Evolutionary conservation across 2,888 invertebrate species (phyloP).

Genomic region (Alitta virens): DNA sequence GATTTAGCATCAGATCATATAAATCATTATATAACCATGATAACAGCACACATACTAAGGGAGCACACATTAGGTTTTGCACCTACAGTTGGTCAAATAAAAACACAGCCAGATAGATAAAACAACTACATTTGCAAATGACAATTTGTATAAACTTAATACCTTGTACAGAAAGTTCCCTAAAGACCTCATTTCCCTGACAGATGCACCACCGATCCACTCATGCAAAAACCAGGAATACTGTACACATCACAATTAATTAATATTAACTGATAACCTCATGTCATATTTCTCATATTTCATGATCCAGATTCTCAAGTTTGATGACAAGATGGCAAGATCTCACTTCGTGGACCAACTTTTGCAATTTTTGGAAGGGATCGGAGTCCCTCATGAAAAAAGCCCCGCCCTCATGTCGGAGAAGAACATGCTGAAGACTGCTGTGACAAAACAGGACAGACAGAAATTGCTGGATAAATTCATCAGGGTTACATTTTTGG

Average conservation of each 20-base stretch:
- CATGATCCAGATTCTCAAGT: conserved; percentile 56
- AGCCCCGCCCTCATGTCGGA: conserved; percentile 27
- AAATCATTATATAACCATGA: too few relatives aligned
- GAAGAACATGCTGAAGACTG: conserved; percentile 46
- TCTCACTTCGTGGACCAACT: conserved; percentile 55
- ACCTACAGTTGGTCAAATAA: too few relatives aligned
- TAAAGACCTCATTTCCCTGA: too few relatives aligned
- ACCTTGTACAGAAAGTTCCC: too few relatives aligned
- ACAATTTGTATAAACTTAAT: too few relatives aligned
- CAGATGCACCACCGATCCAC: too few relatives aligned
- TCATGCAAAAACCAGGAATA: too few relatives aligned
- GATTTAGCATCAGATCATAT: too few relatives aligned
- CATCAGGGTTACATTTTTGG: conserved; percentile 62
- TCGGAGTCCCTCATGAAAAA: neutral
- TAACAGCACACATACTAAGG: too few relatives aligned
- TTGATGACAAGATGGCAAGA: conserved; percentile 57
- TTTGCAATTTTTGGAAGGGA: conserved; percentile 51
- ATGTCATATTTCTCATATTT: neutral
- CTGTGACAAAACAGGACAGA: conserved; percentile 59
- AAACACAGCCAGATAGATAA: too few relatives aligned
- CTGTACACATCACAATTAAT: neutral
- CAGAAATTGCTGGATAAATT: conserved; percentile 62
- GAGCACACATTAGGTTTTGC: too few relatives aligned
- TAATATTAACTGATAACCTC: neutral
- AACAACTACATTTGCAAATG: too few relatives aligned